phyloP scores from a whole-genome alignment of 2,113 vertebrate species.

The Heteronetta atricapilla region DNA sequence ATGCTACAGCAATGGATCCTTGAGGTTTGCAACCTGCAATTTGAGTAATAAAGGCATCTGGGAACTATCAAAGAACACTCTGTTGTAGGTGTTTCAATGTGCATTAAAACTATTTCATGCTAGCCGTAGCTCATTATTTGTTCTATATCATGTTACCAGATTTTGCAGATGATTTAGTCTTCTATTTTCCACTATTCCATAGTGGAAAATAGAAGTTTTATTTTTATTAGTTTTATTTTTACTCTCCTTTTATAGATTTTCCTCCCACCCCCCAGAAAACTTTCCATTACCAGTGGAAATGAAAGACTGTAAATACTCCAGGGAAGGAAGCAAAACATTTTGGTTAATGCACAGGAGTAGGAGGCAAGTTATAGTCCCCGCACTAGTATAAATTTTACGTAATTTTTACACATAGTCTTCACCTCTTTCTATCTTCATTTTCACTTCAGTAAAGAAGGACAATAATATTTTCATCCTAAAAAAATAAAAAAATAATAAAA shows the following conservation, averaged over 20 bases:
- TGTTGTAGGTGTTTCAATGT: background rate
- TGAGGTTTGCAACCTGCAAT: background rate
- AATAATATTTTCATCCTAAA: background rate
- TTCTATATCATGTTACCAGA: background rate
- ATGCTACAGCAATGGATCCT: background rate
- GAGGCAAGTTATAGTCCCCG: background rate
- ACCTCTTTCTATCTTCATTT: background rate
- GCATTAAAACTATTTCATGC: background rate
- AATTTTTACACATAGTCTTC: background rate
- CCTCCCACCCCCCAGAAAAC: background rate
- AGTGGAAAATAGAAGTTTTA: too few species aligned
- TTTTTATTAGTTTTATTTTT: conserved; percentile 34
- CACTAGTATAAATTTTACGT: background rate
- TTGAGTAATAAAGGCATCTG: background rate
- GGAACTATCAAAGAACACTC: background rate
- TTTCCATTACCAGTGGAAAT: background rate
- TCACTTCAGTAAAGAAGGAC: background rate
- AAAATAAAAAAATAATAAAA: too few species aligned
- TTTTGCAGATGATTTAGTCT: background rate
- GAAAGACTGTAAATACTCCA: conserved; percentile 8
- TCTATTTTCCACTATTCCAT: background rate
- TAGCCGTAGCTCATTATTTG: background rate
- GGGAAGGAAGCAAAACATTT: background rate
- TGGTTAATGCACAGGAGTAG: background rate
- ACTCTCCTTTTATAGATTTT: background rate